A percentile compares a stretch with the other conserved stretches of the same genome.
These are phyloP conservation scores for Neosilurus hyrtlii DNA, from an alignment of 2,797 vertebrate genomes.

Conservation along the genomic window DNA sequence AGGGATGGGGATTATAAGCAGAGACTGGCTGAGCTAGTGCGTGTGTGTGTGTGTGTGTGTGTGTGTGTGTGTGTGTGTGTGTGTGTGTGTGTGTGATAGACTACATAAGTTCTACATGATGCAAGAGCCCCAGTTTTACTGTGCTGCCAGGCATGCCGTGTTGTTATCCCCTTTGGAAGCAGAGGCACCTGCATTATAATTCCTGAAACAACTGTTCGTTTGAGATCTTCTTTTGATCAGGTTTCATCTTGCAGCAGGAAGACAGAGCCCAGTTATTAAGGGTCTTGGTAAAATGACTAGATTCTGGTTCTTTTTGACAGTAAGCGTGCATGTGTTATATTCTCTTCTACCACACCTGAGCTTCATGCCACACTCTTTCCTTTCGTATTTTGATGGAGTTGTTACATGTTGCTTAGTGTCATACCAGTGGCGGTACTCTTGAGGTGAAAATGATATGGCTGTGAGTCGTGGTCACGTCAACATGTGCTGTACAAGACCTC, in stretches of 20 bases:
- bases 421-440: conserved; percentile 28
- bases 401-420: conserved; percentile 39
- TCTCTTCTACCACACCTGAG: neutral
- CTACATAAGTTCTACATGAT: conserved; percentile 58
- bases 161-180: conserved; percentile 33
- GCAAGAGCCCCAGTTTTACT: conserved; percentile 53
- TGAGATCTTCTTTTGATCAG: conserved; percentile 25
- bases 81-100: conserved; percentile 38
- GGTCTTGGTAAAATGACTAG: conserved; percentile 8
- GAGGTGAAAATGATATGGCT: conserved; percentile 41
- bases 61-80: conserved; percentile 7
- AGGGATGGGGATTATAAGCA: conserved; percentile 50
- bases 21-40: conserved; percentile 46
- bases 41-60: conserved; percentile 21
- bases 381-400: conserved; percentile 26
- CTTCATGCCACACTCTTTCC: neutral
- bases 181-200: conserved; percentile 35
- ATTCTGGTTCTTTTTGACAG: conserved; percentile 2
- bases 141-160: conserved; percentile 45
- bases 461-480: conserved; percentile 23
- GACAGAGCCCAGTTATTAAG: conserved; percentile 4
- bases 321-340: neutral
- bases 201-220: conserved; percentile 37
- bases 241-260: conserved; percentile 22
- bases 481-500: conserved; percentile 54